Percentiles rank a stretch among this genome's conserved stretches.
Evolutionary conservation across 2,888 invertebrate genomes (phyloP).

Genomic region (Noctua pronuba): DNA sequence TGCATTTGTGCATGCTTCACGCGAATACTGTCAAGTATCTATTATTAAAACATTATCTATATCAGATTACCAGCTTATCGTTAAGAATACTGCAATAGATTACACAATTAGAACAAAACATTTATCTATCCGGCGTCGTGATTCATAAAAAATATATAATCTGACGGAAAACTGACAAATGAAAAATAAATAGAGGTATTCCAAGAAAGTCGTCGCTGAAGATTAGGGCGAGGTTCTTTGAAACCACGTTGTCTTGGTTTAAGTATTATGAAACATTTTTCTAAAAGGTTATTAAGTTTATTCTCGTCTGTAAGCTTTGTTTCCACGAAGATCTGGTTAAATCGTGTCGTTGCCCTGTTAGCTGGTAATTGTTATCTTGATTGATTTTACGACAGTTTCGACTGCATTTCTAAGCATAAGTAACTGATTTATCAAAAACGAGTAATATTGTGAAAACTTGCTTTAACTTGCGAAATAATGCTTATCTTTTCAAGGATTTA

Average conservation of each 20-base stretch:
- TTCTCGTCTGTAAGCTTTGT: slow-evolving; percentile 32
- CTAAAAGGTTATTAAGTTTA: slow-evolving; percentile 37
- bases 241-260: slow-evolving; percentile 22
- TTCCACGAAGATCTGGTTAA: slow-evolving; percentile 48
- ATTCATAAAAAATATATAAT: slow-evolving; percentile 35
- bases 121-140: slow-evolving; percentile 11
- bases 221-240: slow-evolving; percentile 41
- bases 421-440: slow-evolving; percentile 12
- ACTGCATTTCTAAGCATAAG: background rate
- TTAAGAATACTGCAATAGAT: slow-evolving; percentile 26
- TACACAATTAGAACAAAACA: slow-evolving; percentile 33
- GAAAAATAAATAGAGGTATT: slow-evolving; percentile 48
- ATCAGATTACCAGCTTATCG: slow-evolving; percentile 45
- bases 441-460: slow-evolving; percentile 19
- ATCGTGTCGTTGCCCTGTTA: slow-evolving; percentile 3
- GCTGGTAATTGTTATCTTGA: slow-evolving; percentile 17
- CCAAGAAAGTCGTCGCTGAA: slow-evolving; percentile 34
- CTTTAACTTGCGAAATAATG: slow-evolving; percentile 35
- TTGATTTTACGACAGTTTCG: slow-evolving; percentile 20
- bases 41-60: slow-evolving; percentile 42
- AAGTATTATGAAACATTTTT: slow-evolving; percentile 31
- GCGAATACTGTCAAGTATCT: slow-evolving; percentile 25
- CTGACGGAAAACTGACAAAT: slow-evolving; percentile 39
- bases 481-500: slow-evolving; percentile 31
- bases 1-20: slow-evolving; percentile 19